Conservation (phyloP, 1,140 invertebrate genomes). For the Drosophila suzukii region DNA sequence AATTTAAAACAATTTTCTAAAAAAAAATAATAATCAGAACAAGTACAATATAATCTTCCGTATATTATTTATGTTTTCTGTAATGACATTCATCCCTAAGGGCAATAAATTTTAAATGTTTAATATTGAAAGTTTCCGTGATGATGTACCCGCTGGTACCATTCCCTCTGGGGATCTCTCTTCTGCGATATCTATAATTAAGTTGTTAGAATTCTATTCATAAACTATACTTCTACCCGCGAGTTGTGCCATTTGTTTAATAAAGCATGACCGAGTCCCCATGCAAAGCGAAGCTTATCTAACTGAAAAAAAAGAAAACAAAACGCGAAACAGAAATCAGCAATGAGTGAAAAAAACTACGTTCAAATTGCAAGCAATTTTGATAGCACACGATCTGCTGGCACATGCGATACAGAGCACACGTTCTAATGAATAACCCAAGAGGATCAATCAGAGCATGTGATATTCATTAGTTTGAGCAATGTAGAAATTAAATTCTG, state of each 20-base stretch:
- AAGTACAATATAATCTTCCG: too few species aligned
- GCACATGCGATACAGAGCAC: slow-evolving; percentile 10
- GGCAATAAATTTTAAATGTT: background rate
- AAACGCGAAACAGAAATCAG: slow-evolving; percentile 21
- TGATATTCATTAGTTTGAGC: slow-evolving; percentile 16
- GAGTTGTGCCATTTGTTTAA: slow-evolving; percentile 49
- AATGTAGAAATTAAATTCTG: background rate
- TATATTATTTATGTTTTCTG: background rate
- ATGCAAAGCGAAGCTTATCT: slow-evolving; percentile 49
- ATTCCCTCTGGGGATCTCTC: slow-evolving; percentile 12
- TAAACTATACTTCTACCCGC: slow-evolving; percentile 31
- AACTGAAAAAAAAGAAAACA: slow-evolving; percentile 22
- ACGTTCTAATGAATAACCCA: slow-evolving; percentile 12
- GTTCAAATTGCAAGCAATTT: slow-evolving; percentile 41
- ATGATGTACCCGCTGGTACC: background rate
- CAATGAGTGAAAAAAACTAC: slow-evolving; percentile 13
- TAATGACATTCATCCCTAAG: background rate
- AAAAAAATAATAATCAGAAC: too few species aligned
- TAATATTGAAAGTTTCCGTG: background rate
- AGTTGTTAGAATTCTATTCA: slow-evolving; percentile 61
- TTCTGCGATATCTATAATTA: slow-evolving; percentile 49
- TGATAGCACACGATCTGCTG: slow-evolving; percentile 35
- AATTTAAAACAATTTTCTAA: too few species aligned
- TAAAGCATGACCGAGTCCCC: slow-evolving; percentile 51
- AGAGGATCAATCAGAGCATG: slow-evolving; percentile 42